Conservation (phyloP, 2,888 invertebrate genomes). For the Xylocampa areola region DNA sequence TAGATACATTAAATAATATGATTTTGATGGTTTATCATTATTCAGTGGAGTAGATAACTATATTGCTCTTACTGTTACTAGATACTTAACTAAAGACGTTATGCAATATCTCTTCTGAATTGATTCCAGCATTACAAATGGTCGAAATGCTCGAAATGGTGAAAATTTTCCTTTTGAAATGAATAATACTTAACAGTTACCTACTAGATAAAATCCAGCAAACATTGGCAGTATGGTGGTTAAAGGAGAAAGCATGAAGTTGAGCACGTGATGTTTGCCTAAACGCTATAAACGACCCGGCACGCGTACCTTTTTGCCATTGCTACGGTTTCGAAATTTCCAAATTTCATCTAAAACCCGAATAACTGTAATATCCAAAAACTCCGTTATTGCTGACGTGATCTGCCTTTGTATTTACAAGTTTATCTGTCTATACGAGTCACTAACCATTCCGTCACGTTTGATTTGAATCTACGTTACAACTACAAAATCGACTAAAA, state of each 20-base stretch:
- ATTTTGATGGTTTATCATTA: too few species aligned
- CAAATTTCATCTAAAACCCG: slow-evolving; percentile 67
- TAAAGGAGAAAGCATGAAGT: slow-evolving; percentile 33
- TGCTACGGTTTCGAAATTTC: slow-evolving; percentile 71
- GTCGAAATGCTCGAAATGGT: too few species aligned
- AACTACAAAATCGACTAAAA: slow-evolving; percentile 20
- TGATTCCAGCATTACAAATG: too few species aligned
- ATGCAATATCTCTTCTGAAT: too few species aligned
- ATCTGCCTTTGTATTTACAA: slow-evolving; percentile 54
- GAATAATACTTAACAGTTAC: slow-evolving; percentile 5
- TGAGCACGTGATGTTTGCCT: slow-evolving; percentile 73
- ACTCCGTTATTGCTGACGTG: slow-evolving; percentile 64
- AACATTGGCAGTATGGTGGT: slow-evolving; percentile 16
- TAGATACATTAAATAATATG: too few species aligned
- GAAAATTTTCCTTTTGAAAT: too few species aligned
- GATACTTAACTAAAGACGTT: too few species aligned
- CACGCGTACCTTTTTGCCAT: slow-evolving; percentile 75
- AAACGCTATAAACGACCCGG: slow-evolving; percentile 70
- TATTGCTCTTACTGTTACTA: too few species aligned
- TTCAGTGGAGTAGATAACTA: too few species aligned
- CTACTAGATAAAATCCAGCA: slow-evolving; percentile 5
- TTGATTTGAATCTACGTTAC: slow-evolving; percentile 49
- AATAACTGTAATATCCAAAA: slow-evolving; percentile 67
- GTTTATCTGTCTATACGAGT: slow-evolving; percentile 44
- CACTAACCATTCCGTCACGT: slow-evolving; percentile 51